A percentile compares a stretch with the other conserved stretches of the same genome.
Evolutionary conservation across 1,140 invertebrate genomes (phyloP).

Genomic region (Muscidifurax raptorellus): DNA sequence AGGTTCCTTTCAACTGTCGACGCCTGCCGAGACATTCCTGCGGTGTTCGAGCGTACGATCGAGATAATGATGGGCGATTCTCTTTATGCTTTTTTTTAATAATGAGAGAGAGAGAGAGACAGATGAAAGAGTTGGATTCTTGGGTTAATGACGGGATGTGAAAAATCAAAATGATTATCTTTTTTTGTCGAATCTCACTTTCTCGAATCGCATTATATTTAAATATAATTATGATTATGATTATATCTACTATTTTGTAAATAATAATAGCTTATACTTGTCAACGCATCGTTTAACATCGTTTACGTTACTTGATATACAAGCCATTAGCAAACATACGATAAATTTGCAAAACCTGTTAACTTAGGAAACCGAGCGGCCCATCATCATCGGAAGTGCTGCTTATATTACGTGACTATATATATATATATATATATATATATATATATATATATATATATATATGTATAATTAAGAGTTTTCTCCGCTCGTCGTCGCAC

Average conservation of each 20-base stretch:
- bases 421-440: no score
- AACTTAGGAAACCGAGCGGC: background rate
- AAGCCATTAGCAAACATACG: no score
- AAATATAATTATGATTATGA: background rate
- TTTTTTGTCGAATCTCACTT: background rate
- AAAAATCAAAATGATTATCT: background rate
- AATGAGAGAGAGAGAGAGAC: no score
- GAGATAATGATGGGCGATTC: background rate
- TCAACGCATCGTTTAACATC: no score
- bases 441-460: no score
- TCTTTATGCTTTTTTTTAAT: background rate
- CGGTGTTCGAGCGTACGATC: background rate
- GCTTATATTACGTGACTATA: background rate
- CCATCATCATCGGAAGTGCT: background rate
- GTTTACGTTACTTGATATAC: no score
- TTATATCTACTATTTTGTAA: background rate
- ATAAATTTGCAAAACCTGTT: no score
- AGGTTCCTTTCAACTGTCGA: background rate
- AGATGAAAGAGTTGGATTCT: background rate
- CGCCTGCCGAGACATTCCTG: background rate
- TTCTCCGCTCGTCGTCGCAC: background rate
- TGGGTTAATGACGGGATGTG: background rate
- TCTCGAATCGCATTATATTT: background rate
- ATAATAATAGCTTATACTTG: background rate
- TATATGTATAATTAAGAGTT: constrained; percentile 7